These are phyloP conservation scores for Tympanuchus pallidicinctus DNA, from an alignment of 2,113 vertebrate species.

Conservation along the genomic window DNA sequence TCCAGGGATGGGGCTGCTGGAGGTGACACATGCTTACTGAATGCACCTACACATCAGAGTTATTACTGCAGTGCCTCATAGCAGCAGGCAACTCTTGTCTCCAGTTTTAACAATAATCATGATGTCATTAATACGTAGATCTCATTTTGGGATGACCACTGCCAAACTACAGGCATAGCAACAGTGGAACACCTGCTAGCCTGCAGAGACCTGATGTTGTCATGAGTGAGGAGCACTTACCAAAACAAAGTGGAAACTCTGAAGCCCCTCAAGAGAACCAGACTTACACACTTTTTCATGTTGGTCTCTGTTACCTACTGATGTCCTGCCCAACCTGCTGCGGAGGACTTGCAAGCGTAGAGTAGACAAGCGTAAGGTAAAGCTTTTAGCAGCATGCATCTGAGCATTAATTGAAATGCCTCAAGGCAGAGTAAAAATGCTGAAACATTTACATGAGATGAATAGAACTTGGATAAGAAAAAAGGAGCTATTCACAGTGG, in stretches of 20 bases:
- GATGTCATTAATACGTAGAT: neutral
- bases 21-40: neutral
- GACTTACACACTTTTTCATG: constrained; percentile 22
- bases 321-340: constrained; percentile 31
- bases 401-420: constrained; percentile 72
- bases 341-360: constrained; percentile 52
- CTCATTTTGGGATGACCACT: neutral
- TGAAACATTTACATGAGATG: constrained; percentile 74
- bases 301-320: neutral
- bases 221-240: neutral
- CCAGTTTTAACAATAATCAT: neutral
- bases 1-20: neutral
- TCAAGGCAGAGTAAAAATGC: constrained; percentile 65
- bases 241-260: neutral
- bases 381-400: constrained; percentile 45
- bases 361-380: constrained; percentile 67
- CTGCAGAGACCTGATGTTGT: neutral
- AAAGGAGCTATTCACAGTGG: neutral
- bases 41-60: neutral
- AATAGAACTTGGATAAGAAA: constrained; percentile 45
- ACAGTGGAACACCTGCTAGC: neutral
- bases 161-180: neutral
- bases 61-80: neutral
- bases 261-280: constrained; percentile 14
- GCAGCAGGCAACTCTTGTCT: neutral